phyloP scores from a whole-genome alignment of 2,113 vertebrate genomes.

The Eclectus roratus region DNA sequence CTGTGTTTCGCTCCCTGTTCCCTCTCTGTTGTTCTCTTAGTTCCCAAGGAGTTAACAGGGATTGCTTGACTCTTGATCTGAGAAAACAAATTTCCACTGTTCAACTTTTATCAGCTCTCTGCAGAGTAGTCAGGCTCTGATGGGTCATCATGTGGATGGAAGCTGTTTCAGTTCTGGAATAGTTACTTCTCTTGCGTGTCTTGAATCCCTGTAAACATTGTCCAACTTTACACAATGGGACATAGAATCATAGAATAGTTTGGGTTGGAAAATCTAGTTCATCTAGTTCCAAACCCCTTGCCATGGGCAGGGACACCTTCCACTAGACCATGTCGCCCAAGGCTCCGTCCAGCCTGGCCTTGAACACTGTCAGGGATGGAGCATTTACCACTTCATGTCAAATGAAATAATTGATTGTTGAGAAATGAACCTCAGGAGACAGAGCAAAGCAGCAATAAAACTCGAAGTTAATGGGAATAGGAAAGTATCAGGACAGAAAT shows the following conservation, averaged over 20 bases:
- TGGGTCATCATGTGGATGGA: neutral
- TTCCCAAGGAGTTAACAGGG: neutral
- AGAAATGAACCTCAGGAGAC: neutral
- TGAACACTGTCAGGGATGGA: neutral
- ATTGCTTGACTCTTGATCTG: neutral
- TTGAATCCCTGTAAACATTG: neutral
- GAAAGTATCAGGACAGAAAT: neutral
- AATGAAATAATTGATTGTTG: neutral
- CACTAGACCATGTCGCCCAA: neutral
- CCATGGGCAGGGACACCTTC: neutral
- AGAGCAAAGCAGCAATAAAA: neutral
- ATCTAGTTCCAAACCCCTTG: neutral
- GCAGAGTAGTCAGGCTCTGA: neutral
- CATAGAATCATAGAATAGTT: neutral
- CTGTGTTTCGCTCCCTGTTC: neutral
- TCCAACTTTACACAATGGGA: neutral
- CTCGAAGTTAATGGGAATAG: neutral
- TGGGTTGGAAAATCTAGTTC: neutral
- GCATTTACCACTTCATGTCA: neutral
- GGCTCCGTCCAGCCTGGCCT: neutral
- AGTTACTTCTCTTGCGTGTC: neutral
- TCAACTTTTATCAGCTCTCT: neutral
- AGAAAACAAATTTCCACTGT: neutral
- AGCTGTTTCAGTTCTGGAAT: neutral
- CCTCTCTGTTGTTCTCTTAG: neutral